A percentile compares a stretch with the other conserved stretches of the same genome.
Conservation (phyloP, 37 sponge, comb jelly and placozoan species). For the Hexactinellida sp. region DNA sequence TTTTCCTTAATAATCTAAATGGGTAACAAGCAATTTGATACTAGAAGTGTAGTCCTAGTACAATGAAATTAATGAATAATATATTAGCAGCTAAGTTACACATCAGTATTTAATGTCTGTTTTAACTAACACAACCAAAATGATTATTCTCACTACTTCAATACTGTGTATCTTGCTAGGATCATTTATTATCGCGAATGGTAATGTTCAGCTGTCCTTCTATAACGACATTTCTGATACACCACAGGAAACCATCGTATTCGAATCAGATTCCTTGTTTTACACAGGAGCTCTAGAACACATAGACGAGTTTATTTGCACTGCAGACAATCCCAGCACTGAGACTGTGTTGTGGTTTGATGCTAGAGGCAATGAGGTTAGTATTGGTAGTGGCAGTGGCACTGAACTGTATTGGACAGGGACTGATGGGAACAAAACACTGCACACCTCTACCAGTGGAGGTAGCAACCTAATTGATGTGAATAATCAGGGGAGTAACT, state of each 20-base stretch:
- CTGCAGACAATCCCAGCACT: not conserved
- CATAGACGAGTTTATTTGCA: not conserved
- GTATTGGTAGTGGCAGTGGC: not conserved
- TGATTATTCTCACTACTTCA: too few species aligned
- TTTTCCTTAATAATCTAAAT: too few species aligned
- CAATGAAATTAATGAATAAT: too few species aligned
- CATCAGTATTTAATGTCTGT: too few species aligned
- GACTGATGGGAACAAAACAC: not conserved
- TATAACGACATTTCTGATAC: not conserved
- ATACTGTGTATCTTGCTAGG: too few species aligned
- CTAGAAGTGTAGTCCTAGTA: too few species aligned
- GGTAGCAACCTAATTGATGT: not conserved
- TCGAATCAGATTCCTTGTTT: not conserved
- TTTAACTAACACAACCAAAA: too few species aligned
- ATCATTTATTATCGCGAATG: too few species aligned
- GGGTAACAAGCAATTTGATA: too few species aligned
- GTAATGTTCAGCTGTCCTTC: not conserved
- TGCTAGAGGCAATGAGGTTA: conserved; percentile 4
- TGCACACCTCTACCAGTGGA: not conserved
- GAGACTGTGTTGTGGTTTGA: conserved; percentile 3
- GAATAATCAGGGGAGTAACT: not conserved
- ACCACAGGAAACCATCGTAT: not conserved
- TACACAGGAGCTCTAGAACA: not conserved
- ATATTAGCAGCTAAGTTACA: too few species aligned
- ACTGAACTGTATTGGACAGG: not conserved